Base-by-base conservation (phyloP, 2,797 vertebrate genomes). In the Paramormyrops hopkinsi region DNA sequence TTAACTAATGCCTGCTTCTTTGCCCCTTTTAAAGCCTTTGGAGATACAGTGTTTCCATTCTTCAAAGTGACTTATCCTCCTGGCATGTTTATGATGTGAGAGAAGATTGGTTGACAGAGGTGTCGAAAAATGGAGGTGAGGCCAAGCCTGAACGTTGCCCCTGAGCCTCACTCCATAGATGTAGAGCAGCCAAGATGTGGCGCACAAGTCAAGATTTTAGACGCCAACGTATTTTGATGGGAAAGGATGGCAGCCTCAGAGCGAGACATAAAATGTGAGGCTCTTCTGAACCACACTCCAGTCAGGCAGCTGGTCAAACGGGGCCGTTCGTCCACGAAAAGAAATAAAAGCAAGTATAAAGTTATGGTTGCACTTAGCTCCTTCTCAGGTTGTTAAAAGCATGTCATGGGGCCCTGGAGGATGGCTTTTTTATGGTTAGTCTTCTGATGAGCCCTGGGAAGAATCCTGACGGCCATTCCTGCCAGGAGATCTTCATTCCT, bases 341-440 rank as follows among this genome's bases (percentile, higher is more conserved):
- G 51, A 33, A 56, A 86, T 33, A 91, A 94, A 93, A 91, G 94
- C 92, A 94, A 92, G 93, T 2, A 82, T 94, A 93, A 94, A 93
- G 92, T 94, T 96, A 95, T 96, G 96, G 92, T 96, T 95, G 93
- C 93, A 96, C 96, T 97, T 96, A 96, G 53, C 85, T 92, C 93
- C 94, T 95, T 86, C 89, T 92, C 92, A 93, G 92, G 82, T 95
- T 95, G 94, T 95, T 93, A 90, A 93, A 93, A 94, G 93, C 91
- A 89, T 87, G 92, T 95, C 93, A 92, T 37, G 17, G 85, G 53
- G 53, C 85, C 29, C 82, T 19, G 44, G 44, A 84, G 92, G 91
- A 91, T 95, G 92, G 92, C 93, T 95, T 93, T 86, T 76, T 76
- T 91, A 96, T 95, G 14, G 17, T 41, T 87, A 29, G 85, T 53